Conservation (phyloP, 2,113 vertebrate species). For the Perognathus longimembris region DNA sequence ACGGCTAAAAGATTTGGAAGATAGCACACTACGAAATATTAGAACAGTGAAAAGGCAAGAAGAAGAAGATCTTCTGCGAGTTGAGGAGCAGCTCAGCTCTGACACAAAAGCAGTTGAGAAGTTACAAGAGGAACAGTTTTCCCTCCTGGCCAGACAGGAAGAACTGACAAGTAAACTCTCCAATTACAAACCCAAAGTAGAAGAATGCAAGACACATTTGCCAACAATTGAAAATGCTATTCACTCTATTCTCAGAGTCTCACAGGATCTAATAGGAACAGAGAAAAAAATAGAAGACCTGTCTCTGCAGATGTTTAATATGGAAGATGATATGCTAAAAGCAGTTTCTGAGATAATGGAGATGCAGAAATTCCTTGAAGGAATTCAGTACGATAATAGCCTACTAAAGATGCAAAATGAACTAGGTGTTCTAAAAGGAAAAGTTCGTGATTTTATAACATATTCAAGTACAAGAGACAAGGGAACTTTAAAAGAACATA, state of each 20-base stretch:
- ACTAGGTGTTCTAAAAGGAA: conserved; percentile 84
- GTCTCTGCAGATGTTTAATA: conserved; percentile 88
- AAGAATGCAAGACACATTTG: conserved; percentile 90
- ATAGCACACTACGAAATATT: conserved; percentile 92
- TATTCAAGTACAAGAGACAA: conserved; percentile 80
- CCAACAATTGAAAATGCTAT: conserved; percentile 91
- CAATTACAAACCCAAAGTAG: conserved; percentile 87
- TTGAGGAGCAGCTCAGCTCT: conserved; percentile 88
- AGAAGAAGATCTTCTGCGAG: conserved; percentile 89
- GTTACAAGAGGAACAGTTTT: conserved; percentile 87
- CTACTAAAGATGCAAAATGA: conserved; percentile 87
- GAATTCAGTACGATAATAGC: conserved; percentile 87
- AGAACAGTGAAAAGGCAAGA: conserved; percentile 92
- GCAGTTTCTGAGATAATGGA: conserved; percentile 87
- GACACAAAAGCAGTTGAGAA: conserved; percentile 87
- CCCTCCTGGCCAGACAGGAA: conserved; percentile 83
- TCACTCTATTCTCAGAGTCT: conserved; percentile 91
- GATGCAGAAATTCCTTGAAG: conserved; percentile 89
- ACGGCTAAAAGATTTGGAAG: conserved; percentile 93
- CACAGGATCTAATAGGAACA: conserved; percentile 87
- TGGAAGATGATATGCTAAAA: conserved; percentile 93
- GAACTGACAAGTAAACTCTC: conserved; percentile 87
- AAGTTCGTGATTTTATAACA: conserved; percentile 79
- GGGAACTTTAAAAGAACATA: conserved; percentile 54
- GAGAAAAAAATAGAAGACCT: conserved; percentile 91